phyloP scores from a whole-genome alignment of 2,113 vertebrate genomes.

The Lanius collurio region DNA sequence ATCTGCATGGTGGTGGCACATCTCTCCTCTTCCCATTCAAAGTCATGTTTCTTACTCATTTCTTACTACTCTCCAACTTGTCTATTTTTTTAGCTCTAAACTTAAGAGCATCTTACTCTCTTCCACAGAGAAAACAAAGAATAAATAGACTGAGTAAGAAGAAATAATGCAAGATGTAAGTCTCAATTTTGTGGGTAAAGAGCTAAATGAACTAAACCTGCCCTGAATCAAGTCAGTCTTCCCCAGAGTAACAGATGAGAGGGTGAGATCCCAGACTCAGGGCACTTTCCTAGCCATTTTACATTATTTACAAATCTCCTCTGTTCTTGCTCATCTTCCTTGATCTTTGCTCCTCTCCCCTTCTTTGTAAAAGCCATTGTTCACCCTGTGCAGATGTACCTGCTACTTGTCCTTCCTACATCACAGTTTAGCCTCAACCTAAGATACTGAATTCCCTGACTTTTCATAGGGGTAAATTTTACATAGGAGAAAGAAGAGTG shows the following conservation, averaged over 20 bases:
- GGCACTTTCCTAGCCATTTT: background rate
- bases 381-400: background rate
- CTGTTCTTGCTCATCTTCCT: background rate
- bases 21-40: background rate
- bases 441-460: background rate
- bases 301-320: background rate
- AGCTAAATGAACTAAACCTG: background rate
- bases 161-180: background rate
- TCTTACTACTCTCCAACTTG: background rate
- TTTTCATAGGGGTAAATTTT: background rate
- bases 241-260: background rate
- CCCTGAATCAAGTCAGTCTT: background rate
- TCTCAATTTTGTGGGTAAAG: background rate
- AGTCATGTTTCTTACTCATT: background rate
- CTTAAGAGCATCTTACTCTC: background rate
- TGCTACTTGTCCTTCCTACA: background rate
- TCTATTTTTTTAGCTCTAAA: background rate
- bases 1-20: background rate
- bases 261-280: background rate
- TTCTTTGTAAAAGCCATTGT: background rate
- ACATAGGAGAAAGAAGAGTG: background rate
- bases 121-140: background rate
- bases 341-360: background rate
- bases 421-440: background rate
- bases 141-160: background rate